Evolutionary conservation across 2,888 invertebrate species (phyloP).

Genomic region (Diplolepis rosae): DNA sequence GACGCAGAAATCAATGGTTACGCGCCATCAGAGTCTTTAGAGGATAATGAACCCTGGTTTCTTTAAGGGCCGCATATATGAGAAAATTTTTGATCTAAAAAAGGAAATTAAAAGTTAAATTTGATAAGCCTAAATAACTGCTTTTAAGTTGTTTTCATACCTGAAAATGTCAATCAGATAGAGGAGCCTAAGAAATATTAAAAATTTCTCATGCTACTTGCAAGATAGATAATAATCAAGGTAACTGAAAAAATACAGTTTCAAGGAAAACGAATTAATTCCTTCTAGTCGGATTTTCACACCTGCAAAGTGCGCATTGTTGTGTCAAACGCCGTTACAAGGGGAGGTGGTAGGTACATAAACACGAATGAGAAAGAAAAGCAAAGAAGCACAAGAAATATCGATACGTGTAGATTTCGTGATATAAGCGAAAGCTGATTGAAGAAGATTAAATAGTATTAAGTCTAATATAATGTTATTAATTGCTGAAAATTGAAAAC

Average conservation of each 20-base stretch:
- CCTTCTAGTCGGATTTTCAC: conserved; percentile 16
- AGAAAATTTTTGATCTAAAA: neutral
- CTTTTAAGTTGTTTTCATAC: too few species aligned
- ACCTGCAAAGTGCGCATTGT: conserved; percentile 20
- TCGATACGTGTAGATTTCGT: conserved; percentile 17
- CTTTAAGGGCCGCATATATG: neutral
- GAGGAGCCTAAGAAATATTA: too few species aligned
- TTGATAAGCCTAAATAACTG: too few species aligned
- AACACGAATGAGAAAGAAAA: conserved; percentile 20
- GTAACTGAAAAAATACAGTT: conserved; percentile 14
- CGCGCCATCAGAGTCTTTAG: conserved; percentile 62
- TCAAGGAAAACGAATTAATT: conserved; percentile 24
- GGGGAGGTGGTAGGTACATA: conserved; percentile 21
- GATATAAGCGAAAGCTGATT: neutral
- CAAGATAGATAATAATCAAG: neutral
- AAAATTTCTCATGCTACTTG: too few species aligned
- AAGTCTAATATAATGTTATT: too few species aligned
- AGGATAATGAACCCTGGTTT: conserved; percentile 53
- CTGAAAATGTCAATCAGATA: too few species aligned
- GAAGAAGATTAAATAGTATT: too few species aligned
- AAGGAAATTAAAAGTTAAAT: too few species aligned
- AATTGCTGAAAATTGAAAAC: too few species aligned
- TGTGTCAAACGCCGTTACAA: conserved; percentile 28
- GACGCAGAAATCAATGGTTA: conserved; percentile 67
- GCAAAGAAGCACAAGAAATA: conserved; percentile 13